Conservation (phyloP, 2,797 vertebrate genomes). For the Psittacula echo region DNA sequence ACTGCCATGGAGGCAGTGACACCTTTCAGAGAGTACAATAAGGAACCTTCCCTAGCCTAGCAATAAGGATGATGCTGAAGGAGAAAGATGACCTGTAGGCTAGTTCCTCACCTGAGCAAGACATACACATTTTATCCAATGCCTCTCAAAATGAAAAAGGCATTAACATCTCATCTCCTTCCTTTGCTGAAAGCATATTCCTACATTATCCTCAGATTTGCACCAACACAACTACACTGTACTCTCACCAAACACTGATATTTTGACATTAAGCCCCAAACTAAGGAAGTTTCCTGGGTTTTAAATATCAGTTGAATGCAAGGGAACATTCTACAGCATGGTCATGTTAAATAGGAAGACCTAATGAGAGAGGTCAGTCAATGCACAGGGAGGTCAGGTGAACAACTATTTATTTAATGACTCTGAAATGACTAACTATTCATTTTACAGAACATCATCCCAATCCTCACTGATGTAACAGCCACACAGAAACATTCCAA, state of each 20-base stretch:
- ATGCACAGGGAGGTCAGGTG: constrained; percentile 47
- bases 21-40: background rate
- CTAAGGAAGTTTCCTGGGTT: background rate
- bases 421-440: constrained; percentile 68
- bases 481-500: constrained; percentile 57
- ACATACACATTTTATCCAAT: background rate
- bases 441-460: constrained; percentile 56
- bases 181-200: constrained; percentile 25
- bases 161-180: background rate
- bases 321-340: background rate
- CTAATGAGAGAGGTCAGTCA: constrained; percentile 61
- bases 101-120: background rate
- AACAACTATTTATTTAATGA: constrained; percentile 49
- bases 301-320: constrained; percentile 24
- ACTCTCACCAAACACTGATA: background rate
- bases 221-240: background rate
- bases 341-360: constrained; percentile 48
- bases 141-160: background rate
- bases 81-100: background rate
- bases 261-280: constrained; percentile 24
- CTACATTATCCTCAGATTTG: background rate
- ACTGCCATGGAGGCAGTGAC: background rate
- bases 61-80: background rate
- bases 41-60: background rate
- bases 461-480: constrained; percentile 48